Evolutionary conservation across 2,888 invertebrate genomes (phyloP).

Genomic region (Eudasyphora cyanicolor): DNA sequence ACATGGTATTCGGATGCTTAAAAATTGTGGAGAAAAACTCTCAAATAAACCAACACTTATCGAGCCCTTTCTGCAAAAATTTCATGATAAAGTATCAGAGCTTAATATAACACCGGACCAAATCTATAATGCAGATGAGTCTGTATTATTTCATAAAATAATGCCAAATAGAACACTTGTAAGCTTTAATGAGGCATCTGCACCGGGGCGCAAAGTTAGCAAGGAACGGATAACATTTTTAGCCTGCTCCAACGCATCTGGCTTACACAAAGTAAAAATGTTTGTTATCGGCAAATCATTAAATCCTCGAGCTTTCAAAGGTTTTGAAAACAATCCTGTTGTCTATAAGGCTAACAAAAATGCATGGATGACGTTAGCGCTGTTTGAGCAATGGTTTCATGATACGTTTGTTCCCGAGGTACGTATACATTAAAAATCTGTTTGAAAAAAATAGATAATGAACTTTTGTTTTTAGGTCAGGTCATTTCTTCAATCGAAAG

Average conservation of each 20-base stretch:
- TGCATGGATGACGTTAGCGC: too few relatives aligned
- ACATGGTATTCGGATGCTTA: too few relatives aligned
- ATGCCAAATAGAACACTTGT: conserved; percentile 18
- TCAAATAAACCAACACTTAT: too few relatives aligned
- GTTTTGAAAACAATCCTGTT: conserved; percentile 60
- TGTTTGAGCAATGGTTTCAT: conserved; percentile 66
- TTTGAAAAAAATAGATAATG: not conserved
- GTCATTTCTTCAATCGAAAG: conserved; percentile 55
- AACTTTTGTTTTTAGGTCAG: conserved; percentile 29
- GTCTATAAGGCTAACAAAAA: too few relatives aligned
- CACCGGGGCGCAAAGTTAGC: conserved; percentile 41
- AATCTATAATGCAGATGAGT: conserved; percentile 59
- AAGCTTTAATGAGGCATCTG: not conserved
- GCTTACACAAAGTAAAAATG: conserved; percentile 65
- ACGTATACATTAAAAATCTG: not conserved
- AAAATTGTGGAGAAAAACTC: not conserved
- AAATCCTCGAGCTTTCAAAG: conserved; percentile 61
- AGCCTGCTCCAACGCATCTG: conserved; percentile 27
- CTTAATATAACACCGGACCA: conserved; percentile 50
- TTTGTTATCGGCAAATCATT: conserved; percentile 62
- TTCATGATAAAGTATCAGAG: not conserved
- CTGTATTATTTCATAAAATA: conserved; percentile 43
- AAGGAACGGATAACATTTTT: conserved; percentile 28
- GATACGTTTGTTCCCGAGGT: conserved; percentile 64
- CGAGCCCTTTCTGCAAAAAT: too few relatives aligned